Evolutionary conservation across 2,888 invertebrate species (phyloP), one percentile per base, ranked within the genome.

Genomic region (Athalia circularis): DNA sequence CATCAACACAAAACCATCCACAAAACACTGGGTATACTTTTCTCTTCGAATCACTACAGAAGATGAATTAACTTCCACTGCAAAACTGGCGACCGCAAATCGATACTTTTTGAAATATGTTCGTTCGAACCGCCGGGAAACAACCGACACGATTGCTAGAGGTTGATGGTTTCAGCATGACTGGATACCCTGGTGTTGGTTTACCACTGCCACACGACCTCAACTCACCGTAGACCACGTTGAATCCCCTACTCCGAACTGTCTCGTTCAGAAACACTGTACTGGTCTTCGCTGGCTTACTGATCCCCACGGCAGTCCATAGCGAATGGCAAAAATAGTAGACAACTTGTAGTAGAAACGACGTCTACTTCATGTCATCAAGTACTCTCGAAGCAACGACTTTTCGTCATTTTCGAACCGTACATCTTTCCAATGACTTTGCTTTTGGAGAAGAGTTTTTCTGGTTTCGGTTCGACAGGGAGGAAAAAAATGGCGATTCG

Each of bases 101-200:
- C 45, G 15, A 13, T n/a, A 50, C 50, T 29, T 47, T 29, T 65
- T 9, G 48, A 11, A 54, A 54, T 29, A 13, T 62, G 29, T 29
- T 29, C 29, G 29, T 29, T 29, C 29, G 29, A 29, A 29, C 29
- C 29, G 2, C 29, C 1, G 29, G 29, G 29, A 29, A 29, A 29
- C 13, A 13, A 50, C 43, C 15, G 13, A 9, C 52, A n/a, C 11
- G 50, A 5, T 52, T 50, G 52, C 62, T 45, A 61, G 47, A 29
- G 50, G 47, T 64, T 64, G 62, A 64, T 62, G 75, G 75, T 75
- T 75, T 75, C 62, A 75, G 75, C 75, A 75, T 75, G 75, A 75
- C 75, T 75, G 75, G 52, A 75, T 75, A 62, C 50, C 4, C 52
- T 64, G 75, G 64, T 64, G 75, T 75, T 64, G 62, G 75, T 52